Evolutionary conservation across 2,888 invertebrate genomes (phyloP).

Genomic region (Nomada goodeniana): DNA sequence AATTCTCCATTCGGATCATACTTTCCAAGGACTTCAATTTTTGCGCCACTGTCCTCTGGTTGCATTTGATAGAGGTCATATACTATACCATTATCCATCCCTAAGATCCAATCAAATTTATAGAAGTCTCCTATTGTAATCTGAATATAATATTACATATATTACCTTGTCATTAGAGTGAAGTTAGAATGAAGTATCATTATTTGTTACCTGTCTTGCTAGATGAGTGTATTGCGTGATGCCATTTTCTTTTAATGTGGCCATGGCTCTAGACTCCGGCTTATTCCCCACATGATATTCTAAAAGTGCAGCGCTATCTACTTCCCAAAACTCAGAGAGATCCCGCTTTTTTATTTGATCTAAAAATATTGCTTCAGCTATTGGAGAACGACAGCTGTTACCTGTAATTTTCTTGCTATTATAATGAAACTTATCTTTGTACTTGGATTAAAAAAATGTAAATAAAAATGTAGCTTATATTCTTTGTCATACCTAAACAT

Average conservation of each 20-base stretch:
- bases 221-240: slow-evolving; percentile 89
- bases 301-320: slow-evolving; percentile 95
- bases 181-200: slow-evolving; percentile 46
- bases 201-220: slow-evolving; percentile 89
- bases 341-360: slow-evolving; percentile 89
- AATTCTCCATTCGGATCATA: slow-evolving; percentile 92
- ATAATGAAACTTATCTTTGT: slow-evolving; percentile 29
- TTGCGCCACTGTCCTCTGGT: slow-evolving; percentile 88
- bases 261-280: slow-evolving; percentile 91
- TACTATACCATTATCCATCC: slow-evolving; percentile 97
- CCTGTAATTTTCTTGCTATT: slow-evolving; percentile 54
- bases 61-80: slow-evolving; percentile 87
- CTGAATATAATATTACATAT: slow-evolving; percentile 83
- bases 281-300: slow-evolving; percentile 93
- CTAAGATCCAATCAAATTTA: slow-evolving; percentile 95
- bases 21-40: slow-evolving; percentile 92
- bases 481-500: slow-evolving; percentile 74
- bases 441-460: too few relatives aligned
- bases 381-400: slow-evolving; percentile 92
- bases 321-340: slow-evolving; percentile 89
- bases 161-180: slow-evolving; percentile 85
- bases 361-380: slow-evolving; percentile 96
- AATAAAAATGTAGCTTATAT: not conserved
- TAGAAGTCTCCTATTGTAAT: slow-evolving; percentile 90
- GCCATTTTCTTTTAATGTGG: slow-evolving; percentile 89